These are phyloP conservation scores for Platyrinchus mystaceus DNA, from an alignment of 2,797 vertebrate genomes.

Conservation along the genomic window DNA sequence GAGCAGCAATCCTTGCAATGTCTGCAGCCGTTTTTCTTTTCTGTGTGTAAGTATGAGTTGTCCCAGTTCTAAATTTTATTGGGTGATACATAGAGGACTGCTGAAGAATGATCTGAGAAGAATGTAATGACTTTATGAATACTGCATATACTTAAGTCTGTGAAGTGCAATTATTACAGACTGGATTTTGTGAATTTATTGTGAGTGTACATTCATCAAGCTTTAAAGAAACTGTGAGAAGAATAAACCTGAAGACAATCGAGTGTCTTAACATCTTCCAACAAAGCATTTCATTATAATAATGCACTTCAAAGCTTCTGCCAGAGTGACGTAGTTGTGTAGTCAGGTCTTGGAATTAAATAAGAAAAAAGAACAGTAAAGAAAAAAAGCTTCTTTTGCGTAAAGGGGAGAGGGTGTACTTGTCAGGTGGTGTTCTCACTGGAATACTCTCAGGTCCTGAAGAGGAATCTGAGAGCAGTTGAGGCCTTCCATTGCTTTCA, in stretches of 20 bases:
- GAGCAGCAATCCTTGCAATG: neutral
- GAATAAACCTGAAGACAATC: neutral
- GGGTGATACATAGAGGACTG: neutral
- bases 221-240: neutral
- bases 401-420: neutral
- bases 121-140: neutral
- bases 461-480: neutral
- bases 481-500: neutral
- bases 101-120: neutral
- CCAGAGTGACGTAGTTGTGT: neutral
- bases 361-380: neutral
- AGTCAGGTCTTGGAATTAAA: neutral
- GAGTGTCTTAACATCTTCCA: neutral
- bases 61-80: neutral
- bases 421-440: neutral
- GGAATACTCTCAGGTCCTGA: neutral
- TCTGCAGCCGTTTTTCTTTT: neutral
- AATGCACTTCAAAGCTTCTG: neutral
- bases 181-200: neutral
- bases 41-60: neutral
- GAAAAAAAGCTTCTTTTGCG: rapidly evolving
- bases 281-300: neutral
- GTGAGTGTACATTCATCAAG: neutral
- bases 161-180: neutral
- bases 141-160: neutral